A percentile compares a stretch with the other conserved stretches of the same genome.
phyloP scores from a whole-genome alignment of 2,888 invertebrate species.

The Diogma glabrata region DNA sequence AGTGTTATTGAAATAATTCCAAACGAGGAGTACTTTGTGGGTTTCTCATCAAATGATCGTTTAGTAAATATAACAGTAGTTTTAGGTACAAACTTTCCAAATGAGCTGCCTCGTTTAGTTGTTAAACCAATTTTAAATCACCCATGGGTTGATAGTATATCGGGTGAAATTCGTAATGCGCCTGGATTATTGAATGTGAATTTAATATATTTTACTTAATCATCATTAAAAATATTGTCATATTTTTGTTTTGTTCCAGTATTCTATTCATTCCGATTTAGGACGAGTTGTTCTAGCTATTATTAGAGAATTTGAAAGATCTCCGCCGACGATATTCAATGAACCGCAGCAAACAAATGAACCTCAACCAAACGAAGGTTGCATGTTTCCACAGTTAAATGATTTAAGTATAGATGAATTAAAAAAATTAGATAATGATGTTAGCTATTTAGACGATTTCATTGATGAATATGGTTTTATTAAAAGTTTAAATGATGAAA shows the following conservation, averaged over 20 bases:
- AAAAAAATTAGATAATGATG: constrained; percentile 53
- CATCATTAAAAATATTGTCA: constrained; percentile 8
- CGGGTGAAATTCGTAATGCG: constrained; percentile 57
- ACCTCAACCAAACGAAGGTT: constrained; percentile 6
- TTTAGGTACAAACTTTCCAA: constrained; percentile 59
- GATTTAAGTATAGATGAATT: constrained; percentile 47
- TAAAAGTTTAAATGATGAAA: constrained; percentile 51
- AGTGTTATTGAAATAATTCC: constrained; percentile 61
- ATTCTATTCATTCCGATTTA: constrained; percentile 65
- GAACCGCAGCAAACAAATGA: constrained; percentile 17
- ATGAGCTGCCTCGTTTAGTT: constrained; percentile 58
- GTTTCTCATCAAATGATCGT: constrained; percentile 52
- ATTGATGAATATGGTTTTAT: constrained; percentile 56
- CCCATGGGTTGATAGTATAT: constrained; percentile 56
- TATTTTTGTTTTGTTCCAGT: constrained; percentile 35
- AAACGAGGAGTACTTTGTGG: constrained; percentile 59
- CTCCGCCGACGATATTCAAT: constrained; percentile 40
- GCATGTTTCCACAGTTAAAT: constrained; percentile 30
- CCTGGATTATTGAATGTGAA: constrained; percentile 63
- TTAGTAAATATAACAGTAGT: constrained; percentile 55
- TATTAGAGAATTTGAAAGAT: constrained; percentile 63
- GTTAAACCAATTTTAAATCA: constrained; percentile 56
- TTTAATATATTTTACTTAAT: constrained; percentile 7
- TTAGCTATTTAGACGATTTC: constrained; percentile 61
- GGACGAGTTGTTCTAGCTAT: constrained; percentile 72